A percentile compares a stretch with the other conserved stretches of the same genome.
These are phyloP conservation scores for Cacoxenus indagator DNA, from an alignment of 2,888 invertebrate species.

Conservation along the genomic window DNA sequence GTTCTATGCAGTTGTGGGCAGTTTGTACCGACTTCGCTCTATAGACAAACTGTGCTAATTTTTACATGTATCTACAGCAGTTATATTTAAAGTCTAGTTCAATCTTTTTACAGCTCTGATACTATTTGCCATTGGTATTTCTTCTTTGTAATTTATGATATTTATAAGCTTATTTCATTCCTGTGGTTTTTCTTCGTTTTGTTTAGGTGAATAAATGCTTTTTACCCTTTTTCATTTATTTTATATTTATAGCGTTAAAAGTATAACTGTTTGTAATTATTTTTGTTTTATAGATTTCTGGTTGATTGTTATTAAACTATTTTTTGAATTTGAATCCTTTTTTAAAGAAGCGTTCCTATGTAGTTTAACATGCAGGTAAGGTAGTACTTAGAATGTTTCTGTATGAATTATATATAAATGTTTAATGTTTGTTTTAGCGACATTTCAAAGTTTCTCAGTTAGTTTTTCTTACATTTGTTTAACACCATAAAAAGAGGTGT, in stretches of 20 bases:
- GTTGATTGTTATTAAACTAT: constrained; percentile 14
- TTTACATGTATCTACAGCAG: constrained; percentile 25
- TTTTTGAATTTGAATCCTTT: constrained; percentile 18
- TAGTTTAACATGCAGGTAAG: constrained; percentile 15
- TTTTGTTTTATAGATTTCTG: not conserved
- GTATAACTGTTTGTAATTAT: constrained; percentile 19
- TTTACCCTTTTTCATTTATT: constrained; percentile 57
- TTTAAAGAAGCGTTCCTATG: constrained; percentile 29
- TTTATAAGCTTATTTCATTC: constrained; percentile 54
- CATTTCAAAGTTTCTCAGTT: not conserved
- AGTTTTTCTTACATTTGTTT: not conserved
- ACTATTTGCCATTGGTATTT: constrained; percentile 54
- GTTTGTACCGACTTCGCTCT: not conserved
- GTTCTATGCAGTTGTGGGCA: not conserved
- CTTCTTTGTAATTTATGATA: constrained; percentile 45
- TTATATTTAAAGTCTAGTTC: constrained; percentile 57
- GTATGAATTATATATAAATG: not conserved
- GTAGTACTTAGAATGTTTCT: not conserved
- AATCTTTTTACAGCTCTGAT: constrained; percentile 53
- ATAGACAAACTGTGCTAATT: constrained; percentile 18
- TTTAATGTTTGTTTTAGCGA: constrained; percentile 7
- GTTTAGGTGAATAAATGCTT: constrained; percentile 59
- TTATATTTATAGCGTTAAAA: constrained; percentile 13
- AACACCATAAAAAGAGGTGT: not conserved
- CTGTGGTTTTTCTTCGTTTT: constrained; percentile 21